These are phyloP conservation scores for Alaudala cheleensis DNA, from an alignment of 2,113 vertebrate species.

Conservation along the genomic window DNA sequence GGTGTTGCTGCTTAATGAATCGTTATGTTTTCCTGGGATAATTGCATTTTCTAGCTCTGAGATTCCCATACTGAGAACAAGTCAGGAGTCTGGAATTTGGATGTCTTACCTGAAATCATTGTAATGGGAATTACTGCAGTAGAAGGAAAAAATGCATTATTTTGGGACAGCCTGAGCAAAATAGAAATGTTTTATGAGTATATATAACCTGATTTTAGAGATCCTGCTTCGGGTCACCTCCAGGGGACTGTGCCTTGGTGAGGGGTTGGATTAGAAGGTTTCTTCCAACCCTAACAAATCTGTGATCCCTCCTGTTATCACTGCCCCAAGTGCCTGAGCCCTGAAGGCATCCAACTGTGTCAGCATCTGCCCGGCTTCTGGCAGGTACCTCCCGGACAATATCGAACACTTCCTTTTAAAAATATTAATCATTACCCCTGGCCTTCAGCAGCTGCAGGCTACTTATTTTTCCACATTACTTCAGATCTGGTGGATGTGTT, in stretches of 20 bases:
- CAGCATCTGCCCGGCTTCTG: neutral
- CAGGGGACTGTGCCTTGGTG: neutral
- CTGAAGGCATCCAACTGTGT: fast-evolving
- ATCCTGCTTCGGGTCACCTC: neutral
- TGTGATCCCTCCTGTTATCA: too few species aligned
- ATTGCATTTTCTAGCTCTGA: neutral
- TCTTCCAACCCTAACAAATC: too few species aligned
- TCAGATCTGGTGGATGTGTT: fast-evolving
- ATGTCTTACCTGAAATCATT: neutral
- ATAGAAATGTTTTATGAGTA: neutral
- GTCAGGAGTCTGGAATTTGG: fast-evolving
- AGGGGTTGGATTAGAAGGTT: neutral
- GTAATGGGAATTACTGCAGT: neutral
- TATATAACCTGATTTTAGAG: fast-evolving
- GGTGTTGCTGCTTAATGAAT: fast-evolving
- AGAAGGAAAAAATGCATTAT: fast-evolving
- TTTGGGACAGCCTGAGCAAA: neutral
- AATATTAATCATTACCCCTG: neutral
- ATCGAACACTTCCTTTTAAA: neutral
- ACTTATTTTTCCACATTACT: fast-evolving
- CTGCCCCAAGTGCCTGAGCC: neutral
- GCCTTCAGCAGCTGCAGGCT: neutral
- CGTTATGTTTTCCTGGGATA: neutral
- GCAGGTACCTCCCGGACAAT: neutral
- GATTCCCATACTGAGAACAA: fast-evolving